These are phyloP conservation scores for Apis cerana DNA, from an alignment of 1,140 invertebrate species.

Conservation along the genomic window DNA sequence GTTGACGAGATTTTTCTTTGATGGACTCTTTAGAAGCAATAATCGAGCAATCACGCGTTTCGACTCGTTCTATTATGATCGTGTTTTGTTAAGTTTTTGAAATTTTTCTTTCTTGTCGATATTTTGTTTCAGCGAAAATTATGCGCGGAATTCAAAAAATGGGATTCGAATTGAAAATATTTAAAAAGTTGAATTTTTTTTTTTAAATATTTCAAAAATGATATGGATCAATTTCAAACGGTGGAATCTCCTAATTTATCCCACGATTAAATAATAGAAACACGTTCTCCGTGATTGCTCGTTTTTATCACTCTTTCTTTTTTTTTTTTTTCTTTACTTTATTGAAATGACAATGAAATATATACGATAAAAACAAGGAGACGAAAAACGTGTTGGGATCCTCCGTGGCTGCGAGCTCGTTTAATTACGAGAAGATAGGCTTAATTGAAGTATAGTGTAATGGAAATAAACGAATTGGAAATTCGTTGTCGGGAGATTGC, in stretches of 20 bases:
- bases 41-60: constrained; percentile 35
- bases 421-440: constrained; percentile 14
- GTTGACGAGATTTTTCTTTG: background rate
- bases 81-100: constrained; percentile 9
- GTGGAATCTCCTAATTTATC: too few relatives aligned
- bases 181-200: background rate
- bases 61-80: background rate
- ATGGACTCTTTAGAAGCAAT: constrained; percentile 40
- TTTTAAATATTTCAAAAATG: too few relatives aligned
- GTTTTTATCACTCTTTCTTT: background rate
- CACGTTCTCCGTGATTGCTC: background rate
- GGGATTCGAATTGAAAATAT: background rate
- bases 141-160: too few relatives aligned
- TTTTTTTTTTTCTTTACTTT: background rate
- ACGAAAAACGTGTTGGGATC: constrained; percentile 7
- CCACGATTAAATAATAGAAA: too few relatives aligned
- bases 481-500: constrained; percentile 48
- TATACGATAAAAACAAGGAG: background rate
- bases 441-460: constrained; percentile 28
- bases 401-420: constrained; percentile 7
- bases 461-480: background rate
- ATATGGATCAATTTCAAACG: too few relatives aligned
- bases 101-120: rapidly evolving
- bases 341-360: background rate
- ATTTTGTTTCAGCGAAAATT: too few relatives aligned